Evolutionary conservation across 1,140 invertebrate genomes (phyloP).

Genomic region (Pygmarrhopalites habei): DNA sequence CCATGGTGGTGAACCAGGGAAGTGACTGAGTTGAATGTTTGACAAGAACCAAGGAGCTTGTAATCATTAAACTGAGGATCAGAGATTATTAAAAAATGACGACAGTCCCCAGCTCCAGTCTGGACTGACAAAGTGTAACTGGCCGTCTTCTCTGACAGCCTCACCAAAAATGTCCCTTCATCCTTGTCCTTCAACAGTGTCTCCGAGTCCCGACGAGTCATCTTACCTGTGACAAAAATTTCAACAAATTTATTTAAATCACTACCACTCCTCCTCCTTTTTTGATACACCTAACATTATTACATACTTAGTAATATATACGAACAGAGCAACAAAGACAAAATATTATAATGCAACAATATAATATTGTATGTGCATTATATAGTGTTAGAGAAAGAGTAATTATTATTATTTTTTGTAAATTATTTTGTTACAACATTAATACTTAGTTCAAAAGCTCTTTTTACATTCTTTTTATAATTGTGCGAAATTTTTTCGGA

Average conservation of each 20-base stretch:
- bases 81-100: not conserved
- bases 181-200: not conserved
- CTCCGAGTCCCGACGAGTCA: slow-evolving; percentile 2
- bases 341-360: slow-evolving; percentile 1
- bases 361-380: not conserved
- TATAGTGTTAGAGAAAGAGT: not conserved
- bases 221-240: slow-evolving; percentile 4
- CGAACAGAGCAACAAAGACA: not conserved
- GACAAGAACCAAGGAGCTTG: not conserved
- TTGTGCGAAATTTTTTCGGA: no score
- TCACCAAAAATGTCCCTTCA: not conserved
- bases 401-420: slow-evolving; percentile 1
- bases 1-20: not conserved
- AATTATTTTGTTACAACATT: not conserved
- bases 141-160: not conserved
- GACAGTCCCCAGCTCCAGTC: not conserved
- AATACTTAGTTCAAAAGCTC: not conserved
- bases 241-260: not conserved
- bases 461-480: no score
- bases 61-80: not conserved
- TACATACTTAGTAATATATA: not conserved
- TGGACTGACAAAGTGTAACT: not conserved
- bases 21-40: not conserved
- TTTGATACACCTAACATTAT: not conserved
- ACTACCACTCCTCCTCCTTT: not conserved